Base-by-base conservation (phyloP, 2,797 vertebrate species). In the Brachyalestes nurse region DNA sequence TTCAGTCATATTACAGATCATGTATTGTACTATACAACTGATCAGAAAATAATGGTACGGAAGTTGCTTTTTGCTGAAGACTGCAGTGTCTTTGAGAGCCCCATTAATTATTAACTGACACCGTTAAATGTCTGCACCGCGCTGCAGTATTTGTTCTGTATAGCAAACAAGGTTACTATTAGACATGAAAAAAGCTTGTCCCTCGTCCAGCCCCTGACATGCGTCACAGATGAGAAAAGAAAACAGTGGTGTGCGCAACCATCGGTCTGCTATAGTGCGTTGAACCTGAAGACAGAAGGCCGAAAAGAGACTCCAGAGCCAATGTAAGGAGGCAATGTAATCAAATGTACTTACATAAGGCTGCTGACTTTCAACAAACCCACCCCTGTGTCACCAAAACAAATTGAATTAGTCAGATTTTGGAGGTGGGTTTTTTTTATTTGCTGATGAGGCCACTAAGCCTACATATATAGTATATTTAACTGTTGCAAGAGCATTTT, bases 21-120 rank as follows among this genome's bases (percentile, higher is more conserved):
- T 42, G 42, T 42, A 28, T 28, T 28, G 28, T 28, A 28, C 9
- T 42, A 9, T 42, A 42, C 42, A 42, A 9, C 9, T 42, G 42
- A 2, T 42, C 42, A 42, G 42, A 42, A 42, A 6, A 42, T 6
- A 42, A 42, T 9, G 6, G 9, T 42, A 42, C 42, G 9, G 5
- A 42, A 42, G 9, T 6, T 42, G 9, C 42, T 42, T 42, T 6
- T 2, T 42, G 42, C 53, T 57, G n/a, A 38, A 38, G 14, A 67
- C 12, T 64, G 45, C 23, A 25, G 5, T 16, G 53, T 57, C 19
- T n/a, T 57, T 58, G 14, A 19, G n/a, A 10, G 6, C 1, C 1
- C n/a, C 65, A 80, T 83, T 89, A 83, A 92, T 94, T 77, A 93
- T 93, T 93, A 93, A 91, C 90, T 55, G 57, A 67, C 58, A 77